Evolutionary conservation across 2,888 invertebrate genomes (phyloP).

Genomic region (Ecdyonurus torrentis): DNA sequence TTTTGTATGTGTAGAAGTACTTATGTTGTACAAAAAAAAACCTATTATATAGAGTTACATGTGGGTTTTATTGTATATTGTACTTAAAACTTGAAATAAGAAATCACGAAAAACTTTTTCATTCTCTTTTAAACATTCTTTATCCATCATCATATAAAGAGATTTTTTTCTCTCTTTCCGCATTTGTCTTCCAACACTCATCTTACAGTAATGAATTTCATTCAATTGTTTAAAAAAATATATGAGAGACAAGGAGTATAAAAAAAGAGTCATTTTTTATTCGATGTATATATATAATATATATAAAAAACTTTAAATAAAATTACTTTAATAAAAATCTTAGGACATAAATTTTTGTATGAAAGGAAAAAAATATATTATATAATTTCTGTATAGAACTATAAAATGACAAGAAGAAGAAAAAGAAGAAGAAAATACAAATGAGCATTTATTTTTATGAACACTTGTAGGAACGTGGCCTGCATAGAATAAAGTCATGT

Average conservation of each 20-base stretch:
- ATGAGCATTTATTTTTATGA: neutral
- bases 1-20: too few species aligned
- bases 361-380: neutral
- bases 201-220: neutral
- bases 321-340: neutral
- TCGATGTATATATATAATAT: too few species aligned
- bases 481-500: conserved; percentile 1
- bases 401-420: too few species aligned
- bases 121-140: neutral
- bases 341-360: neutral
- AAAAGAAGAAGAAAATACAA: neutral
- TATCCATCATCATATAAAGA: neutral
- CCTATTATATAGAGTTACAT: too few species aligned
- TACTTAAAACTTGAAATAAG: too few species aligned
- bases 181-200: neutral
- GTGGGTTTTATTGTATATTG: too few species aligned
- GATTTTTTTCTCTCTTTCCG: neutral
- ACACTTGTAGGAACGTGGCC: neutral
- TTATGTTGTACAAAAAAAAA: too few species aligned
- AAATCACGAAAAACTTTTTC: neutral
- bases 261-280: too few species aligned
- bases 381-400: too few species aligned
- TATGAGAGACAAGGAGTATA: too few species aligned
- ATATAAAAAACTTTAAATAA: neutral
- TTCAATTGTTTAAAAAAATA: neutral